Evolutionary conservation across 2,113 vertebrate species (phyloP), one percentile per base, ranked within the genome.

Genomic region (Sprattus sprattus): DNA sequence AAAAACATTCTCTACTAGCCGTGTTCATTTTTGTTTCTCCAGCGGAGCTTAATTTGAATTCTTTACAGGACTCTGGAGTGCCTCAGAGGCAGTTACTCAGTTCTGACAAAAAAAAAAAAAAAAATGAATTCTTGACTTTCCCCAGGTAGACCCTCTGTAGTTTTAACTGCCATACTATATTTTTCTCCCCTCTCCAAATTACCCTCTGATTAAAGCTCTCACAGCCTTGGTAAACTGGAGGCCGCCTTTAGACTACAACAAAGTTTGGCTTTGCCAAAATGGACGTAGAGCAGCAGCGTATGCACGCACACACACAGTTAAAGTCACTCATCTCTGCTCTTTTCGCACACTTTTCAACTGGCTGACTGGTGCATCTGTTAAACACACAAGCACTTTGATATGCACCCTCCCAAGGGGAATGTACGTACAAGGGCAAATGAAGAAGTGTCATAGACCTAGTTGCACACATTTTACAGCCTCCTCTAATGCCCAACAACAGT

Each of bases 291-390:
- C 25, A 32, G 64, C 64, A 25, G 6, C 60, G 25, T 13, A 67
- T 18, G 16, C 60, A 32, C 0, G 16, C 71, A 32, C 71, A 78
- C 71, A 39, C 71, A 44, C 28, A 5, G 25, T 15, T 75, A 5
- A 75, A 28, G 7, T 28, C 67, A 75, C 25, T 18, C 3, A 50
- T 82, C 82, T 86, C 39, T 84, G 32, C 6, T 81, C 49, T 54
- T 49, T 54, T 78, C 45, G 52, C 22, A 18, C 45, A 81, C 49
- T 50, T 2, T 47, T 83, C 18, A 32, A 4, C 39, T 89, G 25
- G 7, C 39, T 89, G 81, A 85, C 86, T 85, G 18, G 78, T 18
- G 32, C 75, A 64, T 87, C 86, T 85, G 83, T 87, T 84, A 28
- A 82, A 45, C 39, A 82, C 82, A 50, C 60, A 83, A 20, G 10